phyloP scores from a whole-genome alignment of 2,113 vertebrate genomes.

The Hippocampus barbouri region DNA sequence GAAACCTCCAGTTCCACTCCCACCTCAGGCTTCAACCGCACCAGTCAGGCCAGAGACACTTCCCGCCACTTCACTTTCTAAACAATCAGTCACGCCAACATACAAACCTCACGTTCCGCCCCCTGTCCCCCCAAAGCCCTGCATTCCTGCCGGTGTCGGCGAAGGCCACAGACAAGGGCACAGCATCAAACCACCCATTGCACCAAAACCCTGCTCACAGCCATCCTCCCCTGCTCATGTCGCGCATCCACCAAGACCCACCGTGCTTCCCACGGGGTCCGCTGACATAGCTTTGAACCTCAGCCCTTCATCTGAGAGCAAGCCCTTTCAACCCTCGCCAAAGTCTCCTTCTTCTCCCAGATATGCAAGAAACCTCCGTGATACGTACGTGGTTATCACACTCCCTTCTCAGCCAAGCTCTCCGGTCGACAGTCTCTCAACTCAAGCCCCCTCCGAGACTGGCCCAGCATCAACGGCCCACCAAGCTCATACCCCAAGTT shows the following conservation, averaged over 20 bases:
- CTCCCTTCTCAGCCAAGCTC: slow-evolving; percentile 95
- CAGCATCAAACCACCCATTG: slow-evolving; percentile 83
- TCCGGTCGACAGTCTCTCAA: slow-evolving; percentile 81
- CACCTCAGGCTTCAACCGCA: slow-evolving; percentile 64
- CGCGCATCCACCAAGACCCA: slow-evolving; percentile 70
- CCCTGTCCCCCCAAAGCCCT: slow-evolving; percentile 92
- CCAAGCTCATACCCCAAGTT: slow-evolving; percentile 58
- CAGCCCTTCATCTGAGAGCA: slow-evolving; percentile 81
- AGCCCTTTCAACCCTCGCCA: slow-evolving; percentile 76
- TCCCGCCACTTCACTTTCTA: slow-evolving; percentile 60
- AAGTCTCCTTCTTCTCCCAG: slow-evolving; percentile 87
- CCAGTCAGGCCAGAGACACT: slow-evolving; percentile 50
- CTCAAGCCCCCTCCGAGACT: slow-evolving; percentile 80
- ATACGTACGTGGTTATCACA: slow-evolving; percentile 97
- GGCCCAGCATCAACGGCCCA: slow-evolving; percentile 70
- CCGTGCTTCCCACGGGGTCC: slow-evolving; percentile 66
- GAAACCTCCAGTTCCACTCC: slow-evolving; percentile 73
- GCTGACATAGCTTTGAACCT: slow-evolving; percentile 84
- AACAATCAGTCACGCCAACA: slow-evolving; percentile 61
- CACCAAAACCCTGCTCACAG: slow-evolving; percentile 84
- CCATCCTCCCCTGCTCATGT: slow-evolving; percentile 72
- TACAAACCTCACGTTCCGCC: slow-evolving; percentile 81
- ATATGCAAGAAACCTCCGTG: slow-evolving; percentile 80
- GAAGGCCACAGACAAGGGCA: slow-evolving; percentile 81
- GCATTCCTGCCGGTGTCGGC: slow-evolving; percentile 80